Conservation (phyloP, 2,113 vertebrate species). For the Sminthopsis crassicaudata region DNA sequence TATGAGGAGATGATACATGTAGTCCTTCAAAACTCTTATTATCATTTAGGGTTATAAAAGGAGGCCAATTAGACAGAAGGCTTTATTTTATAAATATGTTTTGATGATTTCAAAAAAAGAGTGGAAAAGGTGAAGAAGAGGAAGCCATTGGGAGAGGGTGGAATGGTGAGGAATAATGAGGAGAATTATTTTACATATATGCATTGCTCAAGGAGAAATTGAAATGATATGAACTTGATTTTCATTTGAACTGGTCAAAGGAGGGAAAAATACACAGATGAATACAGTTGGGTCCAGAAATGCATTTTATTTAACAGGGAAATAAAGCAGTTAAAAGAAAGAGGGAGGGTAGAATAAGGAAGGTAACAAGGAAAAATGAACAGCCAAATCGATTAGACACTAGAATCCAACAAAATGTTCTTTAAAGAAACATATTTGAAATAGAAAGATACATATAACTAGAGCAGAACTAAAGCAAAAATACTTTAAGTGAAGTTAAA, state of each 20-base stretch:
- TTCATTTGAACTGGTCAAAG: not conserved
- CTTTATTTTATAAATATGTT: not conserved
- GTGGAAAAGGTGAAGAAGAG: not conserved
- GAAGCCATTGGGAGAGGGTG: not conserved
- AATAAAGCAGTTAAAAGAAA: not conserved
- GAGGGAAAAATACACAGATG: not conserved
- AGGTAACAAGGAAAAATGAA: not conserved
- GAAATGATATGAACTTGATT: not conserved
- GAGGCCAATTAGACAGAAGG: not conserved
- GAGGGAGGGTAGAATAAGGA: not conserved
- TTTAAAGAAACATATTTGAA: not conserved
- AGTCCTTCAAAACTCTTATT: not conserved
- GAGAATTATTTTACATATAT: not conserved
- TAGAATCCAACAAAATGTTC: not conserved
- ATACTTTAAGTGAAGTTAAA: not conserved
- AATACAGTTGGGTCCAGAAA: not conserved
- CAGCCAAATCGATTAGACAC: no score
- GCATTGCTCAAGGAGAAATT: not conserved
- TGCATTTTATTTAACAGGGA: not conserved
- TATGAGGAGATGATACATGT: not conserved
- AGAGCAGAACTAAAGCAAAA: not conserved
- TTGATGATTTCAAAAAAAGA: not conserved
- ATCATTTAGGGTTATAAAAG: not conserved
- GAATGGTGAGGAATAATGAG: not conserved
- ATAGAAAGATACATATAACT: not conserved